These are phyloP conservation scores for Cancer borealis DNA, from an alignment of 2,888 invertebrate species.

Conservation along the genomic window DNA sequence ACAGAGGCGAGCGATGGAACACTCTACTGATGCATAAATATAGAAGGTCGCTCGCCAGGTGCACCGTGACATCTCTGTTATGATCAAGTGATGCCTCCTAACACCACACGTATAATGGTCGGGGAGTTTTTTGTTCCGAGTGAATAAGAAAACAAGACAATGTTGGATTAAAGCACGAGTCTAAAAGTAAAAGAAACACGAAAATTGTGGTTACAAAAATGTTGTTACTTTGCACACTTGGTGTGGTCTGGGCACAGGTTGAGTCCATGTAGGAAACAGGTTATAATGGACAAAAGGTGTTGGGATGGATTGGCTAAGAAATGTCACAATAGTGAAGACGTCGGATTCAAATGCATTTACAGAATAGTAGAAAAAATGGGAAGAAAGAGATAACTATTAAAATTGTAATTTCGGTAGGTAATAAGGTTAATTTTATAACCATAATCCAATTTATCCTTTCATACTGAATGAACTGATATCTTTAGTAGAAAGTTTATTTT, in stretches of 20 bases:
- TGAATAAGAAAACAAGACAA: no score
- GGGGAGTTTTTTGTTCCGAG: no score
- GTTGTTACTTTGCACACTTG: neutral
- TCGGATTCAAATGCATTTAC: neutral
- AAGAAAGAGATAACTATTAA: neutral
- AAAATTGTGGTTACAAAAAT: neutral
- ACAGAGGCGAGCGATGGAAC: neutral
- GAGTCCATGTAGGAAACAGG: neutral
- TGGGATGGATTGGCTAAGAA: neutral
- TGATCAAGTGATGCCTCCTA: neutral
- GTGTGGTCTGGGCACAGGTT: neutral
- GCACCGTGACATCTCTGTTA: constrained; percentile 37
- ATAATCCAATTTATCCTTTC: neutral
- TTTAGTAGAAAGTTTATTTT: neutral
- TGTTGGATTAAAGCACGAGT: neutral
- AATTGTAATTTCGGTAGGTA: neutral
- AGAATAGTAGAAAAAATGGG: neutral
- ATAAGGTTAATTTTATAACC: neutral
- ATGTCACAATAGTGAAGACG: neutral
- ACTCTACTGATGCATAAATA: neutral
- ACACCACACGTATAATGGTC: neutral
- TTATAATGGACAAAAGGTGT: constrained; percentile 31
- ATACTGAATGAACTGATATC: neutral
- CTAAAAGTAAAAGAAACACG: no score
- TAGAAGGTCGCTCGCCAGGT: constrained; percentile 12